phyloP scores from a whole-genome alignment of 2,888 invertebrate genomes.

The Melanostoma scalare region DNA sequence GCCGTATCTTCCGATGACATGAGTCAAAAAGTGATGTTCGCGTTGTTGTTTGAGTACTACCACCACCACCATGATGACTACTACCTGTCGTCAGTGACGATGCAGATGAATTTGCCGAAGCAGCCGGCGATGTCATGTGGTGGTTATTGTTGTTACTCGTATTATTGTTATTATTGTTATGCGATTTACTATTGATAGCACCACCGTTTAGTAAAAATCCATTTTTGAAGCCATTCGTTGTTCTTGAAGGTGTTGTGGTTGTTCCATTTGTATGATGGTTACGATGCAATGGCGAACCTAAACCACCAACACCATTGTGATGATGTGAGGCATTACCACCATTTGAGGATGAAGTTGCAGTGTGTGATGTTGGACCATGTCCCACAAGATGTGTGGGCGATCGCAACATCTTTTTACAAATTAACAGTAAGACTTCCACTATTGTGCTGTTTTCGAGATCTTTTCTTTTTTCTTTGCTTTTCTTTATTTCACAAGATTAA shows the following conservation, averaged over 20 bases:
- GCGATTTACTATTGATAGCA: constrained; percentile 66
- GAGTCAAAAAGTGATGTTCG: constrained; percentile 87
- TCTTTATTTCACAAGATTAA: constrained; percentile 2
- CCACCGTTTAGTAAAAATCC: constrained; percentile 71
- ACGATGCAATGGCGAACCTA: constrained; percentile 59
- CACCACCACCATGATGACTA: constrained; percentile 46
- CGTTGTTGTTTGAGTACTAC: constrained; percentile 82
- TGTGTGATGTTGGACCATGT: constrained; percentile 79
- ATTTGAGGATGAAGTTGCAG: constrained; percentile 57
- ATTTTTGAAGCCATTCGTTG: constrained; percentile 71
- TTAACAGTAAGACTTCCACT: constrained; percentile 74
- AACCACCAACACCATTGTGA: constrained; percentile 39
- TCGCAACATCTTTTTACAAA: constrained; percentile 82
- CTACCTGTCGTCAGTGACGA: constrained; percentile 59
- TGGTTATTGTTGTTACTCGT: constrained; percentile 66
- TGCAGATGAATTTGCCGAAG: constrained; percentile 61
- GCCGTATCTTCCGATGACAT: constrained; percentile 88
- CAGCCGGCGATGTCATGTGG: constrained; percentile 62
- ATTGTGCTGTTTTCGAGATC: constrained; percentile 67
- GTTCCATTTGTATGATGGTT: constrained; percentile 64
- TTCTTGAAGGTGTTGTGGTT: constrained; percentile 23
- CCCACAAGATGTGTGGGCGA: constrained; percentile 83
- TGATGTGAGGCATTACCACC: constrained; percentile 55
- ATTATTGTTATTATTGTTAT: constrained; percentile 70
- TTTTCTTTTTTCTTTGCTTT: neutral